Percentiles rank a stretch among this genome's conserved stretches.
Conservation (phyloP, 2,797 vertebrate genomes). For the Apodemus agrarius region DNA sequence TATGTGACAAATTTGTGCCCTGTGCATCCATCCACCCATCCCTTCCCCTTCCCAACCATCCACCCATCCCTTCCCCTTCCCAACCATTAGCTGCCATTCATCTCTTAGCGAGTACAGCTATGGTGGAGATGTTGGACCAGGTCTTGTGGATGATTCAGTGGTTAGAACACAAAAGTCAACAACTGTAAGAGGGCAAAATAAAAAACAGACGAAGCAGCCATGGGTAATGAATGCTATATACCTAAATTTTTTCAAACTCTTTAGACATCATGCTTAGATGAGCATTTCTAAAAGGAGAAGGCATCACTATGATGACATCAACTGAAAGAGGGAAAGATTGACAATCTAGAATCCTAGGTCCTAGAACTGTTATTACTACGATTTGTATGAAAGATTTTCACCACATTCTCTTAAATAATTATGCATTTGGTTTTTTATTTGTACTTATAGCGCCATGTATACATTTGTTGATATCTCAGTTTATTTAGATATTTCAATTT, state of each 20-base stretch:
- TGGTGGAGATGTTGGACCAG: neutral
- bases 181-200: neutral
- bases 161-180: neutral
- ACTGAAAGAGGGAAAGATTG: neutral
- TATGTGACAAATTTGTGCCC: neutral
- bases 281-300: neutral
- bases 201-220: neutral
- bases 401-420: neutral
- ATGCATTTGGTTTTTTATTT: neutral
- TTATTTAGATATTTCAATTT: neutral
- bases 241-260: neutral
- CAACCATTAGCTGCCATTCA: neutral
- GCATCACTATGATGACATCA: neutral
- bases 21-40: neutral
- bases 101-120: neutral
- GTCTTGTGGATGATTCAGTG: neutral
- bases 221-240: neutral
- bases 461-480: neutral
- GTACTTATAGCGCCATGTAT: rapidly evolving
- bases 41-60: too few species aligned
- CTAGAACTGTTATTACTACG: neutral
- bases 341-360: neutral
- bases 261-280: neutral
- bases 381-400: neutral
- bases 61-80: too few species aligned